Evolutionary conservation across 2,113 vertebrate genomes (phyloP), one percentile per base, ranked within the genome.

Genomic region (Platichthys flesus): DNA sequence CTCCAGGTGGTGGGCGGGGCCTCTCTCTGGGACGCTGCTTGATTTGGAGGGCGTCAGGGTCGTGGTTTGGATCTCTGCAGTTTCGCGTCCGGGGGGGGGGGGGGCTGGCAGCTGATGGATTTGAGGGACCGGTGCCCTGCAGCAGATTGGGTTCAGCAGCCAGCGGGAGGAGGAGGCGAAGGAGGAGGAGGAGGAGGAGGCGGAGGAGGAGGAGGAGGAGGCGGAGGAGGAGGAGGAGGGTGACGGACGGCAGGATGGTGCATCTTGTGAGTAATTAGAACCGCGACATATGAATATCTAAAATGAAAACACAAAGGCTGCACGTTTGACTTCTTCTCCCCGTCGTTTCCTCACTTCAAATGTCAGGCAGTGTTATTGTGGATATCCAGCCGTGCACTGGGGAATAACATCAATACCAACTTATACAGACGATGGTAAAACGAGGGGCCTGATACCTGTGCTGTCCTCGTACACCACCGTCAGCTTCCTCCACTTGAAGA

Each of bases 381-480:
- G 58, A 64, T 51, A 58, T 69, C 3, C 55, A 63, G 4, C 54
- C 20, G 51, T 51, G 52, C n/a, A 14, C 9, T 42, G 15, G 9
- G 20, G 54, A 75, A 24, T 51, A 35, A 60, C 62, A 58, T 20
- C 47, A 21, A 13, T 20, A 20, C 2, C 26, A 21, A 70, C 28
- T 8, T 9, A 52, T 52, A 75, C 61, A 31, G 8, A 0, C 6
- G 9, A 16, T 16, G 15, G 16, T 47, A 47, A 47, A 47, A 47
- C 3, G 6, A 31, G 31, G 31, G 31, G 5, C 31, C 31, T 4
- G 9, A 6, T 51, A 71, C 98, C 96, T 76, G 96, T 97, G 91
- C 97, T 98, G 91, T 99, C 98, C 92, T 99, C 97, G 9, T 99
- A 99, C 2, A 98, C 96, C 77, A 99, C 96, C 0, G 98, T 99